A percentile compares a stretch with the other conserved stretches of the same genome.
Evolutionary conservation across 2,113 vertebrate genomes (phyloP).

Genomic region (Cathartes aura): DNA sequence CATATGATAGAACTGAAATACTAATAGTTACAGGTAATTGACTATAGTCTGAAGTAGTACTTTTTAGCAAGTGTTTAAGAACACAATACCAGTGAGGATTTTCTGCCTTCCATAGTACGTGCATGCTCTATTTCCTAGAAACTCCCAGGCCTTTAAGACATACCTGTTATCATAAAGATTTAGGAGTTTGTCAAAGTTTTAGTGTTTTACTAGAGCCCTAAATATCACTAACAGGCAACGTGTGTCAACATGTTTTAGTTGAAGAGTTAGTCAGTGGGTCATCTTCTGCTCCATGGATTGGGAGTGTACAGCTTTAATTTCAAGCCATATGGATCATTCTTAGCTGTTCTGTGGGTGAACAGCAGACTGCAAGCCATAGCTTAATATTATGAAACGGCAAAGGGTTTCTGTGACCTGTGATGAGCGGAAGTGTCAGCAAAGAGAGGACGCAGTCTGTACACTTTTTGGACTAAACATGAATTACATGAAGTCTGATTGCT

Average conservation of each 20-base stretch:
- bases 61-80: background rate
- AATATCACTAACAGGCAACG: background rate
- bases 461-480: background rate
- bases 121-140: background rate
- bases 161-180: background rate
- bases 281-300: background rate
- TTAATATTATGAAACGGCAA: fast-evolving
- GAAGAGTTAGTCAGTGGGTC: background rate
- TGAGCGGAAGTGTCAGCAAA: too few relatives aligned
- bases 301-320: background rate
- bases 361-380: too few relatives aligned
- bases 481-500: fast-evolving
- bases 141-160: too few relatives aligned
- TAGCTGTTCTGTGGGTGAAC: background rate
- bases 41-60: background rate
- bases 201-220: background rate
- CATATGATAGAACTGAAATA: background rate
- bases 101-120: background rate
- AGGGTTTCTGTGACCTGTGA: background rate
- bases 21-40: background rate
- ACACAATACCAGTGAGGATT: too few relatives aligned
- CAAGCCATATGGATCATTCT: fast-evolving
- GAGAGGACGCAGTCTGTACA: fast-evolving
- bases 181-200: background rate
- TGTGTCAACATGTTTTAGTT: background rate